Conservation (phyloP, 1,140 invertebrate genomes). For the Magallana gigas region DNA sequence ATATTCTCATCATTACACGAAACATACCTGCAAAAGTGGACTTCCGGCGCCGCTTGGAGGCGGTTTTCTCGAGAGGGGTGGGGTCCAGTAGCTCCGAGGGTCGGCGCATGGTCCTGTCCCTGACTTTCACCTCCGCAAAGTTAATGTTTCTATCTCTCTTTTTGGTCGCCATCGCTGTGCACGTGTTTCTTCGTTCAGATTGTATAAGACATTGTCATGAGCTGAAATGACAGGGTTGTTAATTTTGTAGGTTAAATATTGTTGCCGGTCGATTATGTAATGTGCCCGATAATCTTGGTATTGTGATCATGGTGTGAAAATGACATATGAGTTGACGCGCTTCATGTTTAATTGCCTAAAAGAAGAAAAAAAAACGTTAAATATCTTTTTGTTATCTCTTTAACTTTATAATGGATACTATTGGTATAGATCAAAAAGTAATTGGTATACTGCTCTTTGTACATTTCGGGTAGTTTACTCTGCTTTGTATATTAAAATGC, state of each 20-base stretch:
- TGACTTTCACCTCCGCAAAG: not conserved
- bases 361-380: too few relatives aligned
- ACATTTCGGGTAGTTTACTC: too few relatives aligned
- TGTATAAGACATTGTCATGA: not conserved
- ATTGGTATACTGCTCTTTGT: too few relatives aligned
- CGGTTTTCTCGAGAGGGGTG: not conserved
- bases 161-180: not conserved
- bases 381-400: too few relatives aligned
- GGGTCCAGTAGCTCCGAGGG: not conserved
- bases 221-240: not conserved
- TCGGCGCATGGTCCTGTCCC: not conserved
- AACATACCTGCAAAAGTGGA: not conserved
- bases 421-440: too few relatives aligned
- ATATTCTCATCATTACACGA: not conserved
- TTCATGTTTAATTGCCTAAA: too few relatives aligned
- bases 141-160: not conserved
- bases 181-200: too few relatives aligned
- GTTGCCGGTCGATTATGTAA: slow-evolving; percentile 2
- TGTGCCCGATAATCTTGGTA: not conserved
- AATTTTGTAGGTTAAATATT: not conserved
- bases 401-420: too few relatives aligned
- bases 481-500: too few relatives aligned
- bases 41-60: slow-evolving; percentile 8
- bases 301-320: not conserved
- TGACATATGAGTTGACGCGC: not conserved